Evolutionary conservation across 2,113 vertebrate genomes (phyloP), one percentile per base, ranked within the genome.

Genomic region (Toxotes chatareus): DNA sequence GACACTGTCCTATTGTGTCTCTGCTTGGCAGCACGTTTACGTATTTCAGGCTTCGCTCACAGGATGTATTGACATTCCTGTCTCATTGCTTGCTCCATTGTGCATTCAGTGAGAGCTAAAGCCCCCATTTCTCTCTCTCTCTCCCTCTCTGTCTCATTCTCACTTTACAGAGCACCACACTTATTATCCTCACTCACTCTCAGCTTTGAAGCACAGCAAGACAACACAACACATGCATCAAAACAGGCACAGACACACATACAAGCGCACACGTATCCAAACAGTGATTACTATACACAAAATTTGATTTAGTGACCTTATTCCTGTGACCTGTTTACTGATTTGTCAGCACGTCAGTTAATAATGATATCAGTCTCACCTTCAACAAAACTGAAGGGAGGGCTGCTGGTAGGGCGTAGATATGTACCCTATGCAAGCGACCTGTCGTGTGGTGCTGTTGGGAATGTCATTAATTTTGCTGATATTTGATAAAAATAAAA

Each of bases 61-160:
- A 49, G 73, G 70, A 69, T 87, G 68, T 85, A 88, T 95, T 89
- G 86, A 92, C 90, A 92, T 94, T 95, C 93, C 83, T 63, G 74
- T 91, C 88, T 89, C 84, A 74, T 44, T 82, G 83, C 87, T 82
- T 80, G 70, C 70, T 91, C 85, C 71, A 91, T 89, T 93, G 92
- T 94, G 84, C 86, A 89, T 94, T 95, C 91, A 83, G 76, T 83
- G 80, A 86, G 80, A 86, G 84, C 83, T 12, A 65, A 63, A 82
- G 78, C 85, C 46, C 42, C 72, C 71, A 53, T 31, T 53, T 47
- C 70, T 44, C 66, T 60, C 63, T 59, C 71, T 63, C 32, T 69
- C 69, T 36, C 79, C 66, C 73, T 65, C 47, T 59, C 71, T 63
- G 32, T 69, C 69, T 36, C 79, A 66, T 70, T 65, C 47, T 76